Conservation (phyloP, 1,140 invertebrate species). For the Stegodyphus dumicola region DNA sequence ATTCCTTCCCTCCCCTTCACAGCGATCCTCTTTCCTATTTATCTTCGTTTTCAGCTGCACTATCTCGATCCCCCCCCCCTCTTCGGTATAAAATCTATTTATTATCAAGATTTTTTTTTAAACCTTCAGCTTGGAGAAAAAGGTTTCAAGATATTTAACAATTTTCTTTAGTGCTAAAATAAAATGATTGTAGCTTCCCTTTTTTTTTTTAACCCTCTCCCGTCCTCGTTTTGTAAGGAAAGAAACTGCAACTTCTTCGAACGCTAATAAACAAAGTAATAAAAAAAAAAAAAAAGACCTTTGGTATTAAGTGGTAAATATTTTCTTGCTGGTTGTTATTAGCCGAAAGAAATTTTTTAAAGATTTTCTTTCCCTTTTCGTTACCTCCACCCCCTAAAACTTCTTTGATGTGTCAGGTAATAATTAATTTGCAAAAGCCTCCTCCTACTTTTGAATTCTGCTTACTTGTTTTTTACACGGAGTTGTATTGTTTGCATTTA, state of each 20-base stretch:
- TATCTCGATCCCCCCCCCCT: background rate
- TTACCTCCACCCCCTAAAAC: background rate
- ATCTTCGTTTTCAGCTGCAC: background rate
- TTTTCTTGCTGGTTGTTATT: background rate
- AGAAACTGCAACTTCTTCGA: too few relatives aligned
- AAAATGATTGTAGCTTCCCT: too few relatives aligned
- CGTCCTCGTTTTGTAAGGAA: too few relatives aligned
- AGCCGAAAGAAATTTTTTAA: background rate
- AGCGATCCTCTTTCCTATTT: background rate
- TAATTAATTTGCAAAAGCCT: slow-evolving; percentile 34
- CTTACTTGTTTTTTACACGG: too few relatives aligned
- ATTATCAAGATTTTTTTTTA: background rate
- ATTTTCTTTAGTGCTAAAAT: background rate
- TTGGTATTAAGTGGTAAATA: background rate
- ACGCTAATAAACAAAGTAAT: background rate
- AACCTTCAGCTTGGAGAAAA: background rate
- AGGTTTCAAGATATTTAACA: background rate
- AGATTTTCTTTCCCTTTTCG: background rate
- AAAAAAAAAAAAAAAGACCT: background rate
- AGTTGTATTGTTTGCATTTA: too few relatives aligned
- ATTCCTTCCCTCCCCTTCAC: background rate
- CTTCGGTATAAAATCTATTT: background rate
- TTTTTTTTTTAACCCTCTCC: too few relatives aligned
- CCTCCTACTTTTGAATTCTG: too few relatives aligned
- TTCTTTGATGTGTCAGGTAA: slow-evolving; percentile 21